A percentile compares a stretch with the other conserved stretches of the same genome.
These are phyloP conservation scores for Holacanthus passer DNA, from an alignment of 2,113 vertebrate species.

Conservation along the genomic window DNA sequence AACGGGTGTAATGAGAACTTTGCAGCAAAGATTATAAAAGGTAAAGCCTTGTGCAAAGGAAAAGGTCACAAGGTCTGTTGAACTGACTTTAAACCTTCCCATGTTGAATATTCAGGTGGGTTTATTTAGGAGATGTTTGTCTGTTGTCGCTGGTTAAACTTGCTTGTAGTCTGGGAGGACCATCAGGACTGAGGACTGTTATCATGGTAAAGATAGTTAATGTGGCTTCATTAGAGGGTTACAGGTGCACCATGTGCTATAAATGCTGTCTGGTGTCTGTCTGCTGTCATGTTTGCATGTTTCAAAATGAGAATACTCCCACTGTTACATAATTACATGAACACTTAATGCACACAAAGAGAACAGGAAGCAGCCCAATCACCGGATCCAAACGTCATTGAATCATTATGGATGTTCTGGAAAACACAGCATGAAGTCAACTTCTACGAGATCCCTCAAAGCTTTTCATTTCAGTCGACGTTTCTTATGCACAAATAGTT, in stretches of 20 bases:
- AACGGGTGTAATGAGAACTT: background rate
- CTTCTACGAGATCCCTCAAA: constrained; percentile 7
- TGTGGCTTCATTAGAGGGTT: background rate
- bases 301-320: background rate
- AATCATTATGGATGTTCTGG: constrained; percentile 12
- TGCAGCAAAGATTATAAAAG: too few species aligned
- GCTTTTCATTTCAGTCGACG: background rate
- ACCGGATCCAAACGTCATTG: background rate
- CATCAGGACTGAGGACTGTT: background rate
- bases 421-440: background rate
- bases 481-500: constrained; percentile 1
- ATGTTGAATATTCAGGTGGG: background rate
- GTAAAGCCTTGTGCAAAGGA: background rate
- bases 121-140: background rate
- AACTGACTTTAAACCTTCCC: background rate
- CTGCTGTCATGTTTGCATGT: background rate
- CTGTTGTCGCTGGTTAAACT: background rate
- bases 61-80: background rate
- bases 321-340: background rate
- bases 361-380: constrained; percentile 4
- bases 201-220: constrained; percentile 1
- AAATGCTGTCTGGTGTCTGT: background rate
- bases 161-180: background rate
- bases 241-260: background rate
- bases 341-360: background rate